phyloP scores from a whole-genome alignment of 2,113 vertebrate genomes.

The Brachionichthys hirsutus region DNA sequence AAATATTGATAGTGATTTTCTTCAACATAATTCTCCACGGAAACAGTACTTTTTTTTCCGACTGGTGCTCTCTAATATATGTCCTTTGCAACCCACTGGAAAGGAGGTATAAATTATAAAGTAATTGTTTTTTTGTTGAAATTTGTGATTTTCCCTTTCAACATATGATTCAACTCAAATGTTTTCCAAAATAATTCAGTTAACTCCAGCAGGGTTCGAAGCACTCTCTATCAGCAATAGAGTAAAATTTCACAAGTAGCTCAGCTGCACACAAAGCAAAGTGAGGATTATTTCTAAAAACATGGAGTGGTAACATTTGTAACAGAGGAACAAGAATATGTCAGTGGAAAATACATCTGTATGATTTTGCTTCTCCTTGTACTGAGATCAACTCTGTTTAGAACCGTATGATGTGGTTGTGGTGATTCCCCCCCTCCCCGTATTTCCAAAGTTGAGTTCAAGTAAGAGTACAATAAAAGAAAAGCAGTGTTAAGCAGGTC shows the following conservation, averaged over 20 bases:
- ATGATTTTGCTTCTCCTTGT: neutral
- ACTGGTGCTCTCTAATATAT: conserved; percentile 37
- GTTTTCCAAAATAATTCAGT: conserved; percentile 56
- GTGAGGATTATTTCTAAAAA: conserved; percentile 33
- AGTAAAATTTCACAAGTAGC: conserved; percentile 56
- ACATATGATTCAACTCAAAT: conserved; percentile 39
- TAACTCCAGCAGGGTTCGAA: conserved; percentile 46
- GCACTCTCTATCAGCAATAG: conserved; percentile 55
- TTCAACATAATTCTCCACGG: conserved; percentile 32
- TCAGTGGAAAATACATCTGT: neutral
- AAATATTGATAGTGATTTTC: conserved; percentile 34
- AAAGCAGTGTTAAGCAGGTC: conserved; percentile 7
- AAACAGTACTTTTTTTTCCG: conserved; percentile 38
- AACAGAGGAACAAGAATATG: too few relatives aligned
- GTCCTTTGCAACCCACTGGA: conserved; percentile 57
- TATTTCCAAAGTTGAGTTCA: too few relatives aligned
- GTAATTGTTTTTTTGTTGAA: conserved; percentile 27
- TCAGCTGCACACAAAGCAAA: conserved; percentile 17
- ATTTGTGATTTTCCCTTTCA: conserved; percentile 33
- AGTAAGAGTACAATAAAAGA: neutral
- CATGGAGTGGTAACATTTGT: conserved; percentile 7
- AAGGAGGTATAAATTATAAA: conserved; percentile 44
- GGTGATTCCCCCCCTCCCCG: neutral
- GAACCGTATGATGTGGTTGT: too few relatives aligned
- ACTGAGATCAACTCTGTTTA: too few relatives aligned